Conservation (phyloP, 2,888 invertebrate species). For the Pherbina coryleti region DNA sequence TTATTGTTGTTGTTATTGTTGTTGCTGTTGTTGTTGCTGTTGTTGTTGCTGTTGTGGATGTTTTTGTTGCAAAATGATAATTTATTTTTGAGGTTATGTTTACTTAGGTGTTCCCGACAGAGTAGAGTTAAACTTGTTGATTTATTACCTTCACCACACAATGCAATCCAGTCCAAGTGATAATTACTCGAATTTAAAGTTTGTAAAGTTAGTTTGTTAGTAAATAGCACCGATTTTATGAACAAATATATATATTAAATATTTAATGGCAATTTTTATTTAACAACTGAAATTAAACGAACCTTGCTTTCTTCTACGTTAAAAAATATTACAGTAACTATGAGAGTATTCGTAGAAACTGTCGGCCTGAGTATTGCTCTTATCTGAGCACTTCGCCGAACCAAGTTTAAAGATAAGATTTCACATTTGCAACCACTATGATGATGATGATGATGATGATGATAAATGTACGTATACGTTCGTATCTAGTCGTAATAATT, state of each 20-base stretch:
- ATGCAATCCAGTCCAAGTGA: not conserved
- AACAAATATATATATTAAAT: not conserved
- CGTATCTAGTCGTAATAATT: not conserved
- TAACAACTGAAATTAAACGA: not conserved
- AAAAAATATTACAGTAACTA: not conserved
- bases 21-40: too few species aligned
- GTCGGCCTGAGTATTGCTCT: slow-evolving; percentile 10
- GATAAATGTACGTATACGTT: not conserved
- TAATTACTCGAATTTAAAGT: slow-evolving; percentile 12
- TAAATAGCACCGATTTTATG: not conserved
- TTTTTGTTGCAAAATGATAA: not conserved
- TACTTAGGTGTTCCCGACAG: not conserved
- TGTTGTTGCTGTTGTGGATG: not conserved
- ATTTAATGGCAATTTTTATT: not conserved
- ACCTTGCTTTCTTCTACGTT: slow-evolving; percentile 8
- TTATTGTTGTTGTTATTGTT: not conserved
- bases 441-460: not conserved
- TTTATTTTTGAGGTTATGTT: slow-evolving; percentile 30
- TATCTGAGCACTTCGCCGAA: slow-evolving; percentile 11
- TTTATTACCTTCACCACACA: slow-evolving; percentile 33
- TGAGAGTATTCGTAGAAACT: slow-evolving; percentile 9
- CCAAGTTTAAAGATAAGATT: slow-evolving; percentile 37
- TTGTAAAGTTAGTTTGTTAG: slow-evolving; percentile 1
- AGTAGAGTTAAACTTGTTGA: not conserved
- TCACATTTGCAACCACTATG: slow-evolving; percentile 25